Base-by-base conservation (phyloP, 1,140 invertebrate genomes). In the Dinoponera quadriceps region DNA sequence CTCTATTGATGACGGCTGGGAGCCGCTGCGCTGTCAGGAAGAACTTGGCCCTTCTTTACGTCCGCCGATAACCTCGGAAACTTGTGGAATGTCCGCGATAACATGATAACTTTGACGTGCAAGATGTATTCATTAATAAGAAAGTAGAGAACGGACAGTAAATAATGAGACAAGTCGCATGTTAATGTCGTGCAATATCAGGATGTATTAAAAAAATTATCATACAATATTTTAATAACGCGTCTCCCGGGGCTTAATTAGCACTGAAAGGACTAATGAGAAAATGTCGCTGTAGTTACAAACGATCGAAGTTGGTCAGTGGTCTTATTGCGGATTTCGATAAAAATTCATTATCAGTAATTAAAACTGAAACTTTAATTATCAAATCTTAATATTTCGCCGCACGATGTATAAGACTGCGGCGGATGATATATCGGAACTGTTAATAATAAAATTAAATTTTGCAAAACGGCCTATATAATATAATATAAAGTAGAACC, bases 41-140 rank as follows among this genome's bases (percentile, higher is more conserved):
- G 44, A 55, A 73, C 82, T 62, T 71, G 18, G 62, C 62, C 55
- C 48, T 25, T 77, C 44, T 20, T 20, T 44, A 5, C 7, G 48
- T 20, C 9, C 38, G 27, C 68, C 65, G 82, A 84, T 87, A 84
- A 86, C 60, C 55, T 66, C 59, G 68, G 57, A 48, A 63, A 57
- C 22, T 22, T 20, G 18, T 11, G n/a, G 59, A 18, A 71, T 82
- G 57, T 60, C 22, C 69, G 27, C 66, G 3, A 44, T 72, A 27
- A n/a, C 14, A 27, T 57, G 62, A 83, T 87, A 78, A 71, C 51
- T 63, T 74, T 59, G 20, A 80, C 82, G 16, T 9, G 49, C 44
- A 27, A 22, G n/a, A 49, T 48, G 72, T 81, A 25, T 73, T 73
- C 59, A 71, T 60, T 38, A 5, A 25, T 27, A 20, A 44, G 33